Evolutionary conservation across 2,888 invertebrate species (phyloP).

Genomic region (Lagria hirta): DNA sequence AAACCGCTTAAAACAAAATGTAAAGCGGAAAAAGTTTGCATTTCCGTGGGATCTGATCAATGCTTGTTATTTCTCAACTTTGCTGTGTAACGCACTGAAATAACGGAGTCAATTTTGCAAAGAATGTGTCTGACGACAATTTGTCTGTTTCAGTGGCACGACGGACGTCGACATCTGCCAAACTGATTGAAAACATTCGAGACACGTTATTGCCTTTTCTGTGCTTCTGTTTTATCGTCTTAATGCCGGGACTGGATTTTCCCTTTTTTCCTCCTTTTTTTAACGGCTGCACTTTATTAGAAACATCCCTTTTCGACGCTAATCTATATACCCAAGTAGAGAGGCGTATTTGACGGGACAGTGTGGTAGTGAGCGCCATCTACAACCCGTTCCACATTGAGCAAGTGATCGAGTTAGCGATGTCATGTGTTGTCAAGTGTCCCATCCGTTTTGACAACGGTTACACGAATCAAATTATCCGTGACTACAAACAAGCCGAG

Average conservation of each 20-base stretch:
- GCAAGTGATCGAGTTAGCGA: constrained; percentile 45
- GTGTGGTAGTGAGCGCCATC: constrained; percentile 25
- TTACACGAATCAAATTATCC: constrained; percentile 50
- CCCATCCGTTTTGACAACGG: constrained; percentile 49
- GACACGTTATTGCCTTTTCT: constrained; percentile 24
- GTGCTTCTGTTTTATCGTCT: constrained; percentile 22
- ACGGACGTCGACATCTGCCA: constrained; percentile 29
- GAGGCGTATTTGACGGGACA: constrained; percentile 23
- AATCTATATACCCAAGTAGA: no score
- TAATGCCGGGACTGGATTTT: no score
- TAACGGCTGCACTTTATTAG: constrained; percentile 25
- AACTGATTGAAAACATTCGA: constrained; percentile 29
- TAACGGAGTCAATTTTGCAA: constrained; percentile 25
- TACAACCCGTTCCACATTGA: constrained; percentile 19
- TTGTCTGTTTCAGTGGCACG: constrained; percentile 28
- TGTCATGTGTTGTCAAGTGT: constrained; percentile 49
- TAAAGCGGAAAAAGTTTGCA: no score
- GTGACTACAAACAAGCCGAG: constrained; percentile 37
- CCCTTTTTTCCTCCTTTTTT: constrained; percentile 14
- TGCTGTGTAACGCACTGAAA: constrained; percentile 22
- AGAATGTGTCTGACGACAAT: constrained; percentile 25
- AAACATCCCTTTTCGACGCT: constrained; percentile 11
- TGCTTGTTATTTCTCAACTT: constrained; percentile 23
- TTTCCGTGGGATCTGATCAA: constrained; percentile 26
- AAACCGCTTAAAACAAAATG: no score